Percentiles rank a stretch among this genome's conserved stretches.
Evolutionary conservation across 2,888 invertebrate species (phyloP).

Genomic region (Argyresthia goedartella): DNA sequence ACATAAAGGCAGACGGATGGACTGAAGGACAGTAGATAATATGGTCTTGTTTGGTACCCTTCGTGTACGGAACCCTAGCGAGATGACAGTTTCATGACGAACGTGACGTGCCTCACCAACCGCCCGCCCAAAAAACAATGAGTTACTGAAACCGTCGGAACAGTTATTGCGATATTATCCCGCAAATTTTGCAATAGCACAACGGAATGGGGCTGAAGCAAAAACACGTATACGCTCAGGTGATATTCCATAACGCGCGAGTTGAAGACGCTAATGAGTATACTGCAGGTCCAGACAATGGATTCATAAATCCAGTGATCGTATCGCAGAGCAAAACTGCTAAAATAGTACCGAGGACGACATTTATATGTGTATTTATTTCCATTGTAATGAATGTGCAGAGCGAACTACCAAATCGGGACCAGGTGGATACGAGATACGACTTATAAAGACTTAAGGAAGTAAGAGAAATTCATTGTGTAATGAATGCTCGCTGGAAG

Average conservation of each 20-base stretch:
- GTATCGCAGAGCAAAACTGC: slow-evolving; percentile 44
- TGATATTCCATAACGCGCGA: slow-evolving; percentile 17
- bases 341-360: slow-evolving; percentile 39
- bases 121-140: neutral
- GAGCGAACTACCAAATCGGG: slow-evolving; percentile 30
- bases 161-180: neutral
- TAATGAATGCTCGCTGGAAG: neutral
- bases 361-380: slow-evolving; percentile 51
- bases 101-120: too few species aligned
- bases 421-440: slow-evolving; percentile 4
- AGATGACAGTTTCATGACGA: neutral
- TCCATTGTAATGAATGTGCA: slow-evolving; percentile 42
- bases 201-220: neutral
- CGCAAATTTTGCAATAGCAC: neutral
- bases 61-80: too few species aligned
- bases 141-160: neutral
- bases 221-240: slow-evolving; percentile 3
- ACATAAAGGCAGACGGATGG: neutral
- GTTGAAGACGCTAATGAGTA: slow-evolving; percentile 44
- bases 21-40: neutral
- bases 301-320: slow-evolving; percentile 52
- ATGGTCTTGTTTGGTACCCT: neutral
- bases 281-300: slow-evolving; percentile 42
- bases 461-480: neutral
- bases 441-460: slow-evolving; percentile 5